A percentile compares a stretch with the other conserved stretches of the same genome.
Conservation (phyloP, 2,888 invertebrate species). For the Ichneumon xanthorius region DNA sequence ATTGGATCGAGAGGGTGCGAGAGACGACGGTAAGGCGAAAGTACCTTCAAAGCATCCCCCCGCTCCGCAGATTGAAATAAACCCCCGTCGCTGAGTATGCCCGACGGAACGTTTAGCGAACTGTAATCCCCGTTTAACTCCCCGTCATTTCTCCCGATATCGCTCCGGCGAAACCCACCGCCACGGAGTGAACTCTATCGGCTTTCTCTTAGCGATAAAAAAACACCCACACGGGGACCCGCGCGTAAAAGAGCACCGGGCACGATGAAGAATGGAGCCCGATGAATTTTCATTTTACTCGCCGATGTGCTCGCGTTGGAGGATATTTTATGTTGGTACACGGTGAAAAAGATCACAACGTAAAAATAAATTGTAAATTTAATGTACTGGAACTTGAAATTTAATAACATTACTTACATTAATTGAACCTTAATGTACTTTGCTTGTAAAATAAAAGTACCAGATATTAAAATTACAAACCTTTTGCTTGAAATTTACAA, state of each 20-base stretch:
- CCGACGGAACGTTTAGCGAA: constrained; percentile 67
- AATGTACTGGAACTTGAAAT: too few relatives aligned
- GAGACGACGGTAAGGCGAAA: constrained; percentile 68
- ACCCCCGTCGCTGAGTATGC: constrained; percentile 60
- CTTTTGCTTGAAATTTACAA: too few relatives aligned
- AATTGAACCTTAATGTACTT: too few relatives aligned
- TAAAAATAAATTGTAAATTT: too few relatives aligned
- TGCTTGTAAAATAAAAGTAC: too few relatives aligned
- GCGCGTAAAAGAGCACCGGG: constrained; percentile 31
- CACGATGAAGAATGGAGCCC: constrained; percentile 49
- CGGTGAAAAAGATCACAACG: background rate
- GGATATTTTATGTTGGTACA: constrained; percentile 29
- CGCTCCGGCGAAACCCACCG: constrained; percentile 24
- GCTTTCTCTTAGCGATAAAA: constrained; percentile 64
- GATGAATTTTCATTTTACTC: constrained; percentile 62
- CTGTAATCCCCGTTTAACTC: constrained; percentile 69
- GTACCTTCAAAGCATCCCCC: constrained; percentile 45
- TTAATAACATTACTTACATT: too few relatives aligned
- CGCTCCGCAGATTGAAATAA: constrained; percentile 66
- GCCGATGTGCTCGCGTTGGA: constrained; percentile 23
- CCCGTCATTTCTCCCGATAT: constrained; percentile 65
- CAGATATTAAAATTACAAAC: too few relatives aligned
- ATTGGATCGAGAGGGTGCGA: constrained; percentile 74
- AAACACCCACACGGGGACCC: background rate
- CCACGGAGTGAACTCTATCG: constrained; percentile 54